Conservation (phyloP, 2,113 vertebrate genomes). For the Dasypus novemcinctus region DNA sequence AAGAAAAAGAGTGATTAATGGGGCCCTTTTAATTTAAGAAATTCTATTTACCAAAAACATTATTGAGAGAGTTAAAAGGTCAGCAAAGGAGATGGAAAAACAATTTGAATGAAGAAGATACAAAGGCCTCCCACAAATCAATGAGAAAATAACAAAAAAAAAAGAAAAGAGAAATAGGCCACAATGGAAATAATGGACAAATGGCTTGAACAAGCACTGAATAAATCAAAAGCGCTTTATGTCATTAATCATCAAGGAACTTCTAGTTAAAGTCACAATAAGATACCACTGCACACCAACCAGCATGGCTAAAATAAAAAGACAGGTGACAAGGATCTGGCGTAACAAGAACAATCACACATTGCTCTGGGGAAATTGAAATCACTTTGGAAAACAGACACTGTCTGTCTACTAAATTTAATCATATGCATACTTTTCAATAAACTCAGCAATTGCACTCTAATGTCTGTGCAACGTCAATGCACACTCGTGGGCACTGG, state of each 20-base stretch:
- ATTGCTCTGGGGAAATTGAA: background rate
- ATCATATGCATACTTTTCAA: background rate
- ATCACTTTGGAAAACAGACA: background rate
- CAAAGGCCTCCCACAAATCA: background rate
- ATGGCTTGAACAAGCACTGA: background rate
- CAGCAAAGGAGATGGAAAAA: background rate
- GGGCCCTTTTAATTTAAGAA: background rate
- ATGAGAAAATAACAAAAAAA: background rate
- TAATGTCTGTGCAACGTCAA: background rate
- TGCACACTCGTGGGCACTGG: fast-evolving
- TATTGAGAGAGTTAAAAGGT: background rate
- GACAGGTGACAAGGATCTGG: background rate
- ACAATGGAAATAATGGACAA: background rate
- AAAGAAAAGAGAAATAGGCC: too few species aligned
- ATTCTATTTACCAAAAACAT: background rate
- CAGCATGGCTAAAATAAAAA: background rate
- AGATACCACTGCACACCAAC: too few species aligned
- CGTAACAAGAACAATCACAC: background rate
- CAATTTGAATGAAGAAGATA: background rate
- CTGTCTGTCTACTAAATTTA: background rate
- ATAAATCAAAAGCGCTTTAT: background rate
- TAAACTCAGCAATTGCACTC: background rate
- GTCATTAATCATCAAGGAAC: background rate
- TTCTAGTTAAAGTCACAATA: background rate
- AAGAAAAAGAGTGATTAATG: background rate